Evolutionary conservation across 2,888 invertebrate species (phyloP), one percentile per base, ranked within the genome.

Genomic region (Horisme vitalbata): DNA sequence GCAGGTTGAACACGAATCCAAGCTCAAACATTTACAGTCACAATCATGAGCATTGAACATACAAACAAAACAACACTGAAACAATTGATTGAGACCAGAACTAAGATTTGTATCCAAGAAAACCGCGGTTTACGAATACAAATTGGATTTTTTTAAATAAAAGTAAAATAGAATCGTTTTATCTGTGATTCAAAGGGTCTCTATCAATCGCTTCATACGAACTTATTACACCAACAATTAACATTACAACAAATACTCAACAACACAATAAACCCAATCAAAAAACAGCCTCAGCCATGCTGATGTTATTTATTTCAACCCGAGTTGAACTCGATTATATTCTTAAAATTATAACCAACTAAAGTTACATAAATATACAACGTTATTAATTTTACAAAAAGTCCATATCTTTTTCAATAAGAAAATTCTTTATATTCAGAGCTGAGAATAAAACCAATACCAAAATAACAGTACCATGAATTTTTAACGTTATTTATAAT

Each of bases 241-340:
- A 28, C 35, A 41, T 27, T 49, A 55, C 33, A 52, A 52, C 32
- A 43, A 34, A 28, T 11, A 31, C 24, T 15, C 31, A 23, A 34
- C 7, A 13, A 26, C 10, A 39, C 20, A 23, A 13, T 52, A 51
- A 57, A 45, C 43, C 52, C 45, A 79, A 75, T 71, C 59, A 79
- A 80, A 68, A 74, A 66, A 72, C 68, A 68, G 70, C 73, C 76
- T 72, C 79, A 82, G 76, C 81, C 75, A 70, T 50, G 77, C 79
- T 79, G 77, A 68, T 56, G n/a, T 59, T 49, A 51, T 81, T 83
- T 81, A 79, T 80, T 79, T 52, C 59, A 71, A 71, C 63, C 61
- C 65, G 73, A 79, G 75, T 76, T 60, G 60, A 71, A 81, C 76
- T 80, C 75, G n/a, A 65, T n/a, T 3, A 15, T 10, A 18, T 18